A percentile compares a stretch with the other conserved stretches of the same genome.
phyloP scores from a whole-genome alignment of 2,797 vertebrate species.

The Adrianichthys oophorus region DNA sequence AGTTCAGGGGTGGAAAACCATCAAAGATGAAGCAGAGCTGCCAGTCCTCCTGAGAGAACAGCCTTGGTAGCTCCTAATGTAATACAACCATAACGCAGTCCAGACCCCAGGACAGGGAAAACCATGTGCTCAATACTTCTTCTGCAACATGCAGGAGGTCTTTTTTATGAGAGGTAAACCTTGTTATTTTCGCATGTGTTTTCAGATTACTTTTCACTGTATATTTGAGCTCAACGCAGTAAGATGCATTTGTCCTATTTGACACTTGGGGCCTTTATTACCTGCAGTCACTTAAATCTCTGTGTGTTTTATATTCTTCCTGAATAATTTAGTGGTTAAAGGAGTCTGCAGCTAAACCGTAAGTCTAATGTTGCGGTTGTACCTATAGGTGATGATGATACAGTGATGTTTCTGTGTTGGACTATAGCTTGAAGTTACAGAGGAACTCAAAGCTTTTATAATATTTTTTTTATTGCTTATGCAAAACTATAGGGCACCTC shows the following conservation, averaged over 20 bases:
- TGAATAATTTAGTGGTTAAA: conserved; percentile 52
- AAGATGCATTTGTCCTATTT: conserved; percentile 19
- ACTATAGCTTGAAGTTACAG: conserved; percentile 16
- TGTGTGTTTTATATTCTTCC: conserved; percentile 41
- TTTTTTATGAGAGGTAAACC: conserved; percentile 19
- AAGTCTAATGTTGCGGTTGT: conserved; percentile 42
- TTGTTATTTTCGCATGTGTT: conserved; percentile 9
- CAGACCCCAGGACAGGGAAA: conserved; percentile 32
- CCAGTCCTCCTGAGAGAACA: conserved; percentile 34
- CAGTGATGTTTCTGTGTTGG: conserved; percentile 37
- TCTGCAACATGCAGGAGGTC: conserved; percentile 6
- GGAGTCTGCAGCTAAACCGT: conserved; percentile 38
- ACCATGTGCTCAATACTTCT: conserved; percentile 7
- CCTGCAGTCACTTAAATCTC: conserved; percentile 30
- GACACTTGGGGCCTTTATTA: conserved; percentile 21
- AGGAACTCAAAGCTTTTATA: conserved; percentile 18
- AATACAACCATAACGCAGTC: conserved; percentile 33
- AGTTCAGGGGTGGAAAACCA: conserved; percentile 38
- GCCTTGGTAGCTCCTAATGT: conserved; percentile 37
- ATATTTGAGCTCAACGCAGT: conserved; percentile 1
- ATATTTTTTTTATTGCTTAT: conserved; percentile 9
- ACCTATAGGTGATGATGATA: conserved; percentile 34
- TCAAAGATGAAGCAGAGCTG: conserved; percentile 43
- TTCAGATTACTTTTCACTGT: conserved; percentile 20
- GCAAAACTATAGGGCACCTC: conserved; percentile 5